Conservation (phyloP, 2,113 vertebrate genomes). For the Percopsis transmontana region DNA sequence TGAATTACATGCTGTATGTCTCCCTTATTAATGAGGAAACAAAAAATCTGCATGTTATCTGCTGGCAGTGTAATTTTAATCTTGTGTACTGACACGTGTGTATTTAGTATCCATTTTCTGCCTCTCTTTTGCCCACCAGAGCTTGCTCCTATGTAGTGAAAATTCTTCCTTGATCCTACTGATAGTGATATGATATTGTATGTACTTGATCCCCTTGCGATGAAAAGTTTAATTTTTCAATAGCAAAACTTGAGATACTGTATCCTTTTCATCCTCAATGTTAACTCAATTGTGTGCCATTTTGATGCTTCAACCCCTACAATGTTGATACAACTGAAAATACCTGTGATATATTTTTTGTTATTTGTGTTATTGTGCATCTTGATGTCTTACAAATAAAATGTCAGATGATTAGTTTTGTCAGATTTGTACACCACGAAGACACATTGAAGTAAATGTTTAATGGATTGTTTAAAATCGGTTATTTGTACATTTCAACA, state of each 20-base stretch:
- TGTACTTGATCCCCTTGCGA: slow-evolving; percentile 66
- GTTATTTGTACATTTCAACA: slow-evolving; percentile 31
- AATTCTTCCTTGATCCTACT: slow-evolving; percentile 64
- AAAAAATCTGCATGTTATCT: too few species aligned
- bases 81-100: slow-evolving; percentile 53
- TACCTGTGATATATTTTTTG: slow-evolving; percentile 71
- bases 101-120: slow-evolving; percentile 64
- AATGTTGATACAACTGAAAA: slow-evolving; percentile 63
- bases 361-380: slow-evolving; percentile 68
- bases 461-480: slow-evolving; percentile 36
- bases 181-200: slow-evolving; percentile 57
- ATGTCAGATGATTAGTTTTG: slow-evolving; percentile 45
- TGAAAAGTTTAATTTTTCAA: slow-evolving; percentile 53
- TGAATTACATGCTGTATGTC: too few species aligned
- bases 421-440: slow-evolving; percentile 19
- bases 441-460: background rate
- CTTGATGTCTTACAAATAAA: slow-evolving; percentile 70
- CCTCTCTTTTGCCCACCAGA: slow-evolving; percentile 29
- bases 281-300: slow-evolving; percentile 65
- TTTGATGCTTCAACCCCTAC: slow-evolving; percentile 66
- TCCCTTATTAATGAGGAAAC: too few species aligned
- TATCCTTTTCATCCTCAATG: slow-evolving; percentile 58
- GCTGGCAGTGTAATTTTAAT: background rate
- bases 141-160: slow-evolving; percentile 41
- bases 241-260: slow-evolving; percentile 68